Conservation (phyloP, 2,113 vertebrate species). For the Calidris pugnax region DNA sequence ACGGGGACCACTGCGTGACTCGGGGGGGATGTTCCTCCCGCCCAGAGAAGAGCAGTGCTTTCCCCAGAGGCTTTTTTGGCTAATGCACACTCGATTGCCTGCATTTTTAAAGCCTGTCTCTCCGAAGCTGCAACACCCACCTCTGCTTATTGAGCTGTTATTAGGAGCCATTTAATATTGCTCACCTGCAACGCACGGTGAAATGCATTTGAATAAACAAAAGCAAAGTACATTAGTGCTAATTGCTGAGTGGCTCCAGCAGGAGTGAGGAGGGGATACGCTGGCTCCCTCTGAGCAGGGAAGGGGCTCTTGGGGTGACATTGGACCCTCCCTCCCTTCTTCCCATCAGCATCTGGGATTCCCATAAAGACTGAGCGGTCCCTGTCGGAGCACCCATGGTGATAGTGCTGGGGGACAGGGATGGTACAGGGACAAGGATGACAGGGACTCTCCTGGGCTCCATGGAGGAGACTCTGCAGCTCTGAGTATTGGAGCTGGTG, state of each 20-base stretch:
- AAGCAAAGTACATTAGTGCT: neutral
- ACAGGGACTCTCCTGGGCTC: neutral
- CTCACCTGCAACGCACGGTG: constrained; percentile 11
- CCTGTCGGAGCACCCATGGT: rapidly evolving
- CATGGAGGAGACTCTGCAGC: rapidly evolving
- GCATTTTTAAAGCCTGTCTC: neutral
- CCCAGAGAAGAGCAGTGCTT: rapidly evolving
- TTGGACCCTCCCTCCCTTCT: neutral
- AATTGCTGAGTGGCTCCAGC: neutral
- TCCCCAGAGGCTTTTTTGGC: neutral
- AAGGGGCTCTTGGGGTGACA: neutral
- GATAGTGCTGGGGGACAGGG: neutral
- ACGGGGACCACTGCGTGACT: rapidly evolving
- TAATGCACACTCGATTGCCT: constrained; percentile 33
- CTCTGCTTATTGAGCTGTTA: constrained; percentile 44
- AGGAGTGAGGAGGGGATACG: neutral
- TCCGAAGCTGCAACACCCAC: constrained; percentile 18
- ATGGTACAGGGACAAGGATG: neutral
- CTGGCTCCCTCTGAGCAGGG: neutral
- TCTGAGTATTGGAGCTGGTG: neutral
- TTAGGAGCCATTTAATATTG: constrained; percentile 53
- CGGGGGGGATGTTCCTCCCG: neutral
- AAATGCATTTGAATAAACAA: constrained; percentile 29
- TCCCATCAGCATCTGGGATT: neutral
- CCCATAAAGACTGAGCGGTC: neutral